Evolutionary conservation across 2,113 vertebrate species (phyloP).

Genomic region (Lepisosteus oculatus): DNA sequence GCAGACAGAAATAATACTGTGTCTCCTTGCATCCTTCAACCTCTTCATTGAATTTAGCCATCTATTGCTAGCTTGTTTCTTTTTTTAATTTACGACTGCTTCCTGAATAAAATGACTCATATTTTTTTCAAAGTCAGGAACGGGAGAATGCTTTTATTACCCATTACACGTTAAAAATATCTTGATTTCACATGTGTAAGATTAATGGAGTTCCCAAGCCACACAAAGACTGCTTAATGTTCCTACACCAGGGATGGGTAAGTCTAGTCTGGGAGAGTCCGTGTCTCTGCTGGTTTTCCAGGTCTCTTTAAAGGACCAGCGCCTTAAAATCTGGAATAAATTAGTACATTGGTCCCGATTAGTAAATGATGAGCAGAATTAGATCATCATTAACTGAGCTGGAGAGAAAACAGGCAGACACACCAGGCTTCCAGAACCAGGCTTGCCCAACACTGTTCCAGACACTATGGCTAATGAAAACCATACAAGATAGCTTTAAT

Average conservation of each 20-base stretch:
- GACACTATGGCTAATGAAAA: not conserved
- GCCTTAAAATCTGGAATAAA: not conserved
- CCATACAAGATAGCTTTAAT: not conserved
- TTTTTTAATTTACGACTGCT: slow-evolving; percentile 2
- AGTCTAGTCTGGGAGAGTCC: no score
- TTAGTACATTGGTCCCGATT: no score
- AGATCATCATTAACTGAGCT: no score
- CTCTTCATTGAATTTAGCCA: not conserved
- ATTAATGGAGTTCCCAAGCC: no score
- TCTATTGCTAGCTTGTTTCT: slow-evolving; percentile 1
- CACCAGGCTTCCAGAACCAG: no score
- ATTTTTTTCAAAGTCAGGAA: slow-evolving; percentile 1
- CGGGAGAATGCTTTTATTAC: not conserved
- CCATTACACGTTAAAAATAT: slow-evolving; percentile 4
- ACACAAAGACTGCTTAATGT: not conserved
- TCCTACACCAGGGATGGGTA: no score
- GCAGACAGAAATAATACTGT: not conserved
- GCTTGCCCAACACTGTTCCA: no score
- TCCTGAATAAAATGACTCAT: slow-evolving; percentile 11
- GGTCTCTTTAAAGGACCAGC: not conserved
- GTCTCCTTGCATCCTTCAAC: not conserved
- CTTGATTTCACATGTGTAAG: not conserved
- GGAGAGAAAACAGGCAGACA: no score
- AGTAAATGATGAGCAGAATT: no score
- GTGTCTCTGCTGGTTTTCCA: no score